Base-by-base conservation (phyloP, 1,140 invertebrate genomes). In the Magallana gigas region DNA sequence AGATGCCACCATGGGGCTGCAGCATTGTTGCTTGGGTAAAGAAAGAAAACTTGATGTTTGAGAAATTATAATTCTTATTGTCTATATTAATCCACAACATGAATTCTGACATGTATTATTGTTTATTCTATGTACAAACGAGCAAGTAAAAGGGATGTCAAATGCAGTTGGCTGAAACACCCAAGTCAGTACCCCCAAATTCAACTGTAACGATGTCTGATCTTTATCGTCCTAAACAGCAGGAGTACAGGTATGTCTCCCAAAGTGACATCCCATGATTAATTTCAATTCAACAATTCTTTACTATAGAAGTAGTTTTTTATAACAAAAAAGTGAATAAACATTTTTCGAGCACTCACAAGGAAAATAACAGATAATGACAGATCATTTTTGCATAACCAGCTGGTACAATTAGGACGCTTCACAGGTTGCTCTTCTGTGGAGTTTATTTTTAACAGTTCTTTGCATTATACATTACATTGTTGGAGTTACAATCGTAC, bases 121-220 rank as follows among this genome's bases (percentile, higher is more conserved):
- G 23, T 23, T 23, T 23, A 23, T 23, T 23, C 23, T 23, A 23
- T 0, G 23, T 23, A 23, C 23, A 23, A 23, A 0, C 23, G 23
- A 23, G 23, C 23, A 23, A 23, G 23, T 23, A 23, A 23, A 23
- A 23, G 0, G 23, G 23, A 23, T 23, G 23, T 23, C 23, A 23
- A 23, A 23, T 23, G 23, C 23, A 23, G 23, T 23, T 23, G 23
- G 23, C 23, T 0, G 23, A 23, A 23, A 23, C 23, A 23, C 23
- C 83, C 16, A 88, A 88, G 64, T 88, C 87, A 59, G 58, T 62
- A 85, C 84, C 87, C 62, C 86, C 86, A 71, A 87, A 84, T 59
- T 57, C 82, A 58, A 85, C 84, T 56, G 29, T 84, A 16, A 88
- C 87, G 1, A 85, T 85, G 68, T 12, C 48, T 14, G 71, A 81